Percentiles rank a stretch among this genome's conserved stretches.
Conservation (phyloP, 2,797 vertebrate species). For the Pseudochirops corinnae region DNA sequence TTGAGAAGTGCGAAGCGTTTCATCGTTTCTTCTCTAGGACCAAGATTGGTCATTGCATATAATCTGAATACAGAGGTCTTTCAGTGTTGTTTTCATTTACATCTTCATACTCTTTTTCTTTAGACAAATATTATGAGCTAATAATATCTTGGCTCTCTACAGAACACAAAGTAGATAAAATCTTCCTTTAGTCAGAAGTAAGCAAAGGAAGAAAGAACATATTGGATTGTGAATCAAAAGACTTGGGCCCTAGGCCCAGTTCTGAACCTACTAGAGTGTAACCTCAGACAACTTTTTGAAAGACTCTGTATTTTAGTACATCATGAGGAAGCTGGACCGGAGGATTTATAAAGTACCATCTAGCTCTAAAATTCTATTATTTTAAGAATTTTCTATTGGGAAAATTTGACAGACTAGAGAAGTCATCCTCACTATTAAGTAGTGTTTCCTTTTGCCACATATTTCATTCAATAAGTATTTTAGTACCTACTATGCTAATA, state of each 20-base stretch:
- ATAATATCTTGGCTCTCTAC: not conserved
- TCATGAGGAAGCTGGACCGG: not conserved
- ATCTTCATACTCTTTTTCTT: not conserved
- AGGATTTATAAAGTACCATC: not conserved
- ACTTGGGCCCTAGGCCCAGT: not conserved
- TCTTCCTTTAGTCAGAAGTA: not conserved
- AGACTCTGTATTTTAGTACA: not conserved
- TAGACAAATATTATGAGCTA: constrained; percentile 13
- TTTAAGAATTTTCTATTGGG: not conserved
- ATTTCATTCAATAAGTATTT: not conserved
- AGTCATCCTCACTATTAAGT: not conserved
- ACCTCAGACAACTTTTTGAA: not conserved
- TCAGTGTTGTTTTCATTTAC: not conserved
- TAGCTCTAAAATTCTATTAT: not conserved
- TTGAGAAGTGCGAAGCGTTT: not conserved
- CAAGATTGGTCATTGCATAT: not conserved
- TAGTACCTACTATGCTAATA: not conserved
- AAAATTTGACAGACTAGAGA: not conserved
- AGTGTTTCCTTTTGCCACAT: not conserved
- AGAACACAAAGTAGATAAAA: not conserved
- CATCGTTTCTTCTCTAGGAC: not conserved
- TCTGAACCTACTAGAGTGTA: not conserved
- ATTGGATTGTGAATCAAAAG: not conserved
- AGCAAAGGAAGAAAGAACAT: not conserved
- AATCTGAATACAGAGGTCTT: not conserved